A percentile compares a stretch with the other conserved stretches of the same genome.
These are phyloP conservation scores for Drosophila malerkotliana DNA, from an alignment of 1,140 invertebrate species.

Conservation along the genomic window DNA sequence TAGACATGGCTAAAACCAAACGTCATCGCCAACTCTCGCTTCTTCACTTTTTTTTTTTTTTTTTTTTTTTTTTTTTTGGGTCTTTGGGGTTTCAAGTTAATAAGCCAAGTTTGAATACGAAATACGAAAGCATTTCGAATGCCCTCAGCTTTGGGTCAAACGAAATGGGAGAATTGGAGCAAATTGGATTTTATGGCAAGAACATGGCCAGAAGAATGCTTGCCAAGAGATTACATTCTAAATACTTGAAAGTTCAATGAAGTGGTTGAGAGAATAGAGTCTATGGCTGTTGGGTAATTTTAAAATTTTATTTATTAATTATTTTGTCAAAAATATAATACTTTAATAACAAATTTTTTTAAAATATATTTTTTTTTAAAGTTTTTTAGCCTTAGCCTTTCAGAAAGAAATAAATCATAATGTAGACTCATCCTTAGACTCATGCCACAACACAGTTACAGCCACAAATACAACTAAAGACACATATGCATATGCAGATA, in stretches of 20 bases:
- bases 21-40: constrained; percentile 72
- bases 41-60: constrained; percentile 67
- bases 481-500: not conserved
- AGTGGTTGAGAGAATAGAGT: too few relatives aligned
- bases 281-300: too few relatives aligned
- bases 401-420: not conserved
- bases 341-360: too few relatives aligned
- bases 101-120: constrained; percentile 44
- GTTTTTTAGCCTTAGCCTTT: too few relatives aligned
- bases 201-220: not conserved
- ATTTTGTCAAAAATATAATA: too few relatives aligned
- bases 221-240: not conserved
- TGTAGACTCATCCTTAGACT: not conserved
- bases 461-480: not conserved
- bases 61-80: constrained; percentile 48
- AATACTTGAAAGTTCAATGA: not conserved
- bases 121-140: constrained; percentile 50
- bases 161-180: constrained; percentile 42
- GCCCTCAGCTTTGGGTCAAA: constrained; percentile 50
- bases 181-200: constrained; percentile 5
- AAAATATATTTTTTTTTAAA: too few relatives aligned
- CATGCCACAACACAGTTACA: not conserved
- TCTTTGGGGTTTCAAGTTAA: constrained; percentile 1
- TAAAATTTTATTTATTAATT: too few relatives aligned
- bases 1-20: constrained; percentile 11